These are phyloP conservation scores for Diplodus puntazzo DNA, from an alignment of 2,797 vertebrate genomes.

Conservation along the genomic window DNA sequence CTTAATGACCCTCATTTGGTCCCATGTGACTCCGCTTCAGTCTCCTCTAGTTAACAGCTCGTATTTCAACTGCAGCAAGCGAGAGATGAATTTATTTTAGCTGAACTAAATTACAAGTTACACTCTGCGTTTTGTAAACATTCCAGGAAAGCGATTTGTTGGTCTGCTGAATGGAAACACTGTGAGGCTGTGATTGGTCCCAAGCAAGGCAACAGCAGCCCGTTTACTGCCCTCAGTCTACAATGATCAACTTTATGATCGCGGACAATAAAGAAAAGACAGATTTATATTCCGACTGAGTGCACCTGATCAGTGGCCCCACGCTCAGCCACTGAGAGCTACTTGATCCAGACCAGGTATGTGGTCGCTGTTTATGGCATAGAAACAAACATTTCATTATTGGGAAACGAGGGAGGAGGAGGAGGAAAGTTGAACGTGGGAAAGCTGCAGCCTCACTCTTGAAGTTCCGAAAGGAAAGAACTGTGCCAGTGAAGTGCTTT, in stretches of 20 bases:
- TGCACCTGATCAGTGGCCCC: conserved; percentile 45
- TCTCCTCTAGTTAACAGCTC: conserved; percentile 18
- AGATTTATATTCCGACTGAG: conserved; percentile 65
- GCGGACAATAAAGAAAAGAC: conserved; percentile 66
- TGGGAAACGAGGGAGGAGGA: conserved; percentile 4
- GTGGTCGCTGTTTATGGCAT: conserved; percentile 54
- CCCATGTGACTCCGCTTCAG: not conserved
- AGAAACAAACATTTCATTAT: conserved; percentile 60
- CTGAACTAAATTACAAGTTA: conserved; percentile 58
- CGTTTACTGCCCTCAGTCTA: conserved; percentile 61
- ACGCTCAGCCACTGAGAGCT: conserved; percentile 19
- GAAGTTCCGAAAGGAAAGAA: conserved; percentile 7
- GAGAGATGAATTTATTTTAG: conserved; percentile 40
- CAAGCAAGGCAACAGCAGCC: conserved; percentile 42
- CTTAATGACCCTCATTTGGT: not conserved
- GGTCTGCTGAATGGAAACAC: conserved; percentile 55
- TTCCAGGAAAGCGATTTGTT: conserved; percentile 56
- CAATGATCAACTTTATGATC: conserved; percentile 70
- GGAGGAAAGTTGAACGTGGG: conserved; percentile 40
- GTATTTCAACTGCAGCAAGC: conserved; percentile 20
- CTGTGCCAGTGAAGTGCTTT: not conserved
- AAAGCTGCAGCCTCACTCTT: conserved; percentile 35
- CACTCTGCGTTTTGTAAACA: conserved; percentile 65
- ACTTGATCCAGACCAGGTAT: conserved; percentile 63
- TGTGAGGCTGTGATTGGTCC: conserved; percentile 48